Evolutionary conservation across 1,140 invertebrate genomes (phyloP), one percentile per base, ranked within the genome.

Genomic region (Bombus vancouverensis): DNA sequence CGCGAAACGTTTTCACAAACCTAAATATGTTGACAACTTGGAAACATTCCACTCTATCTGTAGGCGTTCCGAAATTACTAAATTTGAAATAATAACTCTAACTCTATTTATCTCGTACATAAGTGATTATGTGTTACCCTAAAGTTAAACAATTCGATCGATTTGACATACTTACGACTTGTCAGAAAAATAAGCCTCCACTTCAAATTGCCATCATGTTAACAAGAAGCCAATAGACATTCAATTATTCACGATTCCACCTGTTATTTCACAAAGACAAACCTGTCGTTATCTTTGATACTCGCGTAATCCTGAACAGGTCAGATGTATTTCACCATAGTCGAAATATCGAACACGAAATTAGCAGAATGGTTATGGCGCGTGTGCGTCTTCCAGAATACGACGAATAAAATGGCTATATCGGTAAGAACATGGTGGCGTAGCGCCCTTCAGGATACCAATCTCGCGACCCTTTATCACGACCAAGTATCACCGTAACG

Each of bases 361-460:
- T 37, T 89, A 89, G 72, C 85, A 70, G 81, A 85, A 81, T 90
- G 88, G 88, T 90, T 89, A 89, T 42, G 28, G 34, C 53, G 59
- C 65, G 81, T 85, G 88, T 79, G 83, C 88, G 68, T 87, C 68
- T 89, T 68, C 76, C 10, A 13, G 32, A 66, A 22, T 53, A 15
- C 25, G 47, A 34, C 59, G 65, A 75, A 85, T 77, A 84, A 37
- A 85, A 85, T 84, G 70, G 85, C 80, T 71, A 76, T 81, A 89
- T 89, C 71, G 87, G 53, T 47, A 66, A 83, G 71, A 89, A 74
- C 62, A 59, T 59, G 73, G 57, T 18, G 34, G 37, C 37, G 65
- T 32, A 47, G 13, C 71, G 70, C 70, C 78, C 72, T 81, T 65
- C 47, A 10, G 34, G 73, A 87, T 87, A 81, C n/a, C 34, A 87